Conservation (phyloP, 2,888 invertebrate species). For the Andricus quercusramuli region DNA sequence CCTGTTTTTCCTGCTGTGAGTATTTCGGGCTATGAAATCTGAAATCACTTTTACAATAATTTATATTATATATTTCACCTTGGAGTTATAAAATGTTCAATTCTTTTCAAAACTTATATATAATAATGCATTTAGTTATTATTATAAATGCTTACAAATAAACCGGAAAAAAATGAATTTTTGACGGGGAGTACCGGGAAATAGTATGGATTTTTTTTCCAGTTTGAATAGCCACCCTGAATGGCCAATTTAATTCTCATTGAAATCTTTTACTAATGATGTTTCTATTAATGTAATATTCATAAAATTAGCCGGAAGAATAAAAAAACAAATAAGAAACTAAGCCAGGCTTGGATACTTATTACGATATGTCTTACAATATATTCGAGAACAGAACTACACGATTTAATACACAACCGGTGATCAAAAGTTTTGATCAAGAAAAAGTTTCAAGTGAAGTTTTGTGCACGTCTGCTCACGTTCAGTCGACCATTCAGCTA, state of each 20-base stretch:
- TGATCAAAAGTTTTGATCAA: conserved; percentile 37
- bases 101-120: too few species aligned
- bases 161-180: too few species aligned
- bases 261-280: not conserved
- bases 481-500: conserved; percentile 15
- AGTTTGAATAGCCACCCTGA: too few species aligned
- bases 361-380: conserved; percentile 14
- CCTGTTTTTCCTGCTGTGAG: too few species aligned
- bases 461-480: conserved; percentile 29
- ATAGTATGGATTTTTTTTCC: too few species aligned
- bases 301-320: not conserved
- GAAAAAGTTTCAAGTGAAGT: conserved; percentile 33
- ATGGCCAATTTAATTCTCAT: not conserved
- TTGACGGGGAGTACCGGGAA: too few species aligned
- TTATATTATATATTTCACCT: too few species aligned
- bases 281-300: not conserved
- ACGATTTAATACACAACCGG: conserved; percentile 33
- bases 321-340: not conserved
- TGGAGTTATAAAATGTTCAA: too few species aligned
- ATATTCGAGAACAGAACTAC: conserved; percentile 18
- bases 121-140: too few species aligned
- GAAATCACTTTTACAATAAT: too few species aligned
- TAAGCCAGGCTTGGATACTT: conserved; percentile 18
- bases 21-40: too few species aligned
- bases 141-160: too few species aligned